Evolutionary conservation across 1,140 invertebrate genomes (phyloP).

Genomic region (Heliconius himera): DNA sequence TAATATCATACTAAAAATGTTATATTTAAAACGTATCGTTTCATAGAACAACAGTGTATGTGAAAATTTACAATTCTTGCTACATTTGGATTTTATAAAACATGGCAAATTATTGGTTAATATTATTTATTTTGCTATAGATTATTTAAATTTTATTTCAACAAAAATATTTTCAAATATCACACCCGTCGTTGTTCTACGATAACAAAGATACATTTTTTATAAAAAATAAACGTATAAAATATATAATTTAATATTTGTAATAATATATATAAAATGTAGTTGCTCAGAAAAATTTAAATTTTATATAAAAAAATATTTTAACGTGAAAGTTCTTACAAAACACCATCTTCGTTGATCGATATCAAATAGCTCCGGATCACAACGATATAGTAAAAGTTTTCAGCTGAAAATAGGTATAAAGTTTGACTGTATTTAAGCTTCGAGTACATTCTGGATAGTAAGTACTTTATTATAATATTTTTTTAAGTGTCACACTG

Average conservation of each 20-base stretch:
- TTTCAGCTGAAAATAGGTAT: slow-evolving; percentile 62
- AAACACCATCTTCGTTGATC: slow-evolving; percentile 72
- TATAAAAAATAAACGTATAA: neutral
- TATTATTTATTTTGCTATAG: too few species aligned
- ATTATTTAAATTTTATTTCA: neutral
- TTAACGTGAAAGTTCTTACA: slow-evolving; percentile 46
- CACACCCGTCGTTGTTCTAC: neutral
- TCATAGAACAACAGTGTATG: neutral
- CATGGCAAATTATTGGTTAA: too few species aligned
- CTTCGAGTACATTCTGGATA: too few species aligned
- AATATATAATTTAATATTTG: neutral
- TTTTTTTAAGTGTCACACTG: too few species aligned
- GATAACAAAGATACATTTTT: neutral
- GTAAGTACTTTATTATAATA: too few species aligned
- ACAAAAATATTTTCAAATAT: neutral
- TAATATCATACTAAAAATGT: too few species aligned
- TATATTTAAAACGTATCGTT: too few species aligned
- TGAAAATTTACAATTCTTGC: neutral
- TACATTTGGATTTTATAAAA: neutral
- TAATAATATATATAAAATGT: slow-evolving; percentile 1
- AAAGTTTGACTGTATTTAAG: neutral
- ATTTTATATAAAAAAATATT: neutral
- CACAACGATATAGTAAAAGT: slow-evolving; percentile 72
- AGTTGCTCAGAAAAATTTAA: neutral
- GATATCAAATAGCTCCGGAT: slow-evolving; percentile 73